Percentiles rank a stretch among this genome's conserved stretches.
phyloP scores from a whole-genome alignment of 1,140 invertebrate genomes.

The Zaprionus gabonicus region DNA sequence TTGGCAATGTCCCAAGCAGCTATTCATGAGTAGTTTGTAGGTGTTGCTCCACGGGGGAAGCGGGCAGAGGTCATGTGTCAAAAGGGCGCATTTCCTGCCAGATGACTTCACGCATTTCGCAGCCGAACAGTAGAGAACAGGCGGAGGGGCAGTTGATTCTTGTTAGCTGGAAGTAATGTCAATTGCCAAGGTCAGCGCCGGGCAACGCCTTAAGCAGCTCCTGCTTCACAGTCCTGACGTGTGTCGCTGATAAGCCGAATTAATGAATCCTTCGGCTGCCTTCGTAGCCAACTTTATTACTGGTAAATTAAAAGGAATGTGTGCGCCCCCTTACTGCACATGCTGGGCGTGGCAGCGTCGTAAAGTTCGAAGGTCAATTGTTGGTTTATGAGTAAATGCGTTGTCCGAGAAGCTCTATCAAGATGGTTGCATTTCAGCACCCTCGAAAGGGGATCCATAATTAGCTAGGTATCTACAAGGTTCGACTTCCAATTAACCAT shows the following conservation, averaged over 20 bases:
- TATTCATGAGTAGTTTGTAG: background rate
- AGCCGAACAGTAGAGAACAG: conserved; percentile 46
- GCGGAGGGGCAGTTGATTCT: conserved; percentile 15
- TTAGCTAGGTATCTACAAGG: background rate
- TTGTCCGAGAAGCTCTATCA: background rate
- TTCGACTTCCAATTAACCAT: background rate
- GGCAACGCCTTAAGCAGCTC: conserved; percentile 21
- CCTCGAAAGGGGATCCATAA: background rate
- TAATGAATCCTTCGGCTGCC: conserved; percentile 34
- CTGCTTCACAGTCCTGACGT: conserved; percentile 21
- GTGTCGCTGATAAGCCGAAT: conserved; percentile 65
- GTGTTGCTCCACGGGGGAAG: background rate
- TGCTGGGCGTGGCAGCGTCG: background rate
- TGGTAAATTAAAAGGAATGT: conserved; percentile 31
- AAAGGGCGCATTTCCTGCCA: conserved; percentile 49
- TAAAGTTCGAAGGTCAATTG: conserved; percentile 47
- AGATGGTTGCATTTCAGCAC: background rate
- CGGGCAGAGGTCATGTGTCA: conserved; percentile 13
- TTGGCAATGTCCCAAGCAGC: conserved; percentile 10
- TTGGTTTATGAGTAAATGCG: background rate
- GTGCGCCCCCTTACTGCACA: conserved; percentile 4
- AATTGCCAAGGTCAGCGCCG: conserved; percentile 72
- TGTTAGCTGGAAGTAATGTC: conserved; percentile 62
- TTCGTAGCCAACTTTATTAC: conserved; percentile 43
- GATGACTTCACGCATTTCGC: conserved; percentile 74